phyloP scores from a whole-genome alignment of 2,113 vertebrate species.

The Theristicus caerulescens region DNA sequence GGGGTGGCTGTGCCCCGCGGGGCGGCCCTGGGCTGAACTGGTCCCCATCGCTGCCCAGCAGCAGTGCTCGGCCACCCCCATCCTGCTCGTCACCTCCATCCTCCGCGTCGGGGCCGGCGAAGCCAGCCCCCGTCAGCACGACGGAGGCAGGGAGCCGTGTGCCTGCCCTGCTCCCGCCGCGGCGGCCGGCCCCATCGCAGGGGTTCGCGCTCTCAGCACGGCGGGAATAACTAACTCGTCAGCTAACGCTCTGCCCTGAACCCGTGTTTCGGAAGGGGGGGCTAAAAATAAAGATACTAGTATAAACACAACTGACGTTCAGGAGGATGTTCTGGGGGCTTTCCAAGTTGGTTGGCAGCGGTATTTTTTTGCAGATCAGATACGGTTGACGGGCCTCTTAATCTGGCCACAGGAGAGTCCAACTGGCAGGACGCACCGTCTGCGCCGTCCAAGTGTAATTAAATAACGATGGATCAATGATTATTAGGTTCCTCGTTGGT shows the following conservation, averaged over 20 bases:
- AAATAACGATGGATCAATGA: slow-evolving; percentile 44
- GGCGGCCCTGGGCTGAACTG: background rate
- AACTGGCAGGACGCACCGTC: background rate
- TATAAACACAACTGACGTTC: slow-evolving; percentile 14
- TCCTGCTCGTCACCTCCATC: rapidly evolving
- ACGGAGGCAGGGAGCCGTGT: background rate
- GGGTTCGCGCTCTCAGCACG: background rate
- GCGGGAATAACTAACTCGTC: background rate
- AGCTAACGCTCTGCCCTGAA: background rate
- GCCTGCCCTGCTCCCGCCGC: background rate
- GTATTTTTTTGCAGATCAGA: background rate
- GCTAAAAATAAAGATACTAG: slow-evolving; percentile 18
- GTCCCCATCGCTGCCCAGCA: background rate
- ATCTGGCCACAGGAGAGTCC: background rate
- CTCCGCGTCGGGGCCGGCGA: rapidly evolving
- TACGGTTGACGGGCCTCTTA: slow-evolving; percentile 6
- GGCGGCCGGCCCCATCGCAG: background rate
- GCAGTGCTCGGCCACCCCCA: rapidly evolving
- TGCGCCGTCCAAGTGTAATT: background rate
- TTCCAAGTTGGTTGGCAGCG: slow-evolving; percentile 19
- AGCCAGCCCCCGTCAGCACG: background rate
- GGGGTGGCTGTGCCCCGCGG: rapidly evolving
- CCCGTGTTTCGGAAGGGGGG: background rate
- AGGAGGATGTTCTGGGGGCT: background rate
- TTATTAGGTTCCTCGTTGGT: background rate